Evolutionary conservation across 2,888 invertebrate species (phyloP), one percentile per base, ranked within the genome.

Genomic region (Cordilura impudica): DNA sequence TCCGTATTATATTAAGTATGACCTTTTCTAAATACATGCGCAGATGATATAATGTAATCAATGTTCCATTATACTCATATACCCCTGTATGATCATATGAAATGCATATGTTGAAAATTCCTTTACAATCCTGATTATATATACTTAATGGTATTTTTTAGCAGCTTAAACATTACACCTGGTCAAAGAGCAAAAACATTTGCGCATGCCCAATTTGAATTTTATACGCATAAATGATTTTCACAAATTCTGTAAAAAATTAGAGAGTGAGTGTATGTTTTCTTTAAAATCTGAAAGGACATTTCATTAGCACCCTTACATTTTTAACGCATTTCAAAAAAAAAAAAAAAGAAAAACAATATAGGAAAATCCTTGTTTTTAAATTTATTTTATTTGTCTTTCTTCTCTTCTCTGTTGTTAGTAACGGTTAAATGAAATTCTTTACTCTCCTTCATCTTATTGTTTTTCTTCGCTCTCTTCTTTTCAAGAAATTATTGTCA

Each of bases 171-270:
- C 16, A 12, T 19, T 35, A 47, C 79, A 72, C 75, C 75, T 79
- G 79, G 47, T 54, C 69, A 70, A 70, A 70, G 69, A 76, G 49
- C 75, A 70, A 47, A 39, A 47, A 66, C 80, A 77, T 81, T 83
- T 81, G 78, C 78, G 76, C 83, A 83, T 83, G 83, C 81, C 79
- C 78, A 83, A 83, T 84, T 84, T 78, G 73, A 82, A 84, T 84
- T 84, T 77, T 78, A 66, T 69, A 84, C 82, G 83, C 77, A 39
- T 65, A 74, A 75, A 61, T 75, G 79, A 75, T 67, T 49, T 72
- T 75, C 23, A 75, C 54, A 72, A 75, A 72, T 39, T 67, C 39
- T 54, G 67, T 47, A 45, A 39, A 35, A 31, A 16, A 45, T n/a
- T 14, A 45, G 2, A 12, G 21, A 31, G n/a, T 7, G 47, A 63